Evolutionary conservation across 1,140 invertebrate species (phyloP).

Genomic region (Sipha flava): DNA sequence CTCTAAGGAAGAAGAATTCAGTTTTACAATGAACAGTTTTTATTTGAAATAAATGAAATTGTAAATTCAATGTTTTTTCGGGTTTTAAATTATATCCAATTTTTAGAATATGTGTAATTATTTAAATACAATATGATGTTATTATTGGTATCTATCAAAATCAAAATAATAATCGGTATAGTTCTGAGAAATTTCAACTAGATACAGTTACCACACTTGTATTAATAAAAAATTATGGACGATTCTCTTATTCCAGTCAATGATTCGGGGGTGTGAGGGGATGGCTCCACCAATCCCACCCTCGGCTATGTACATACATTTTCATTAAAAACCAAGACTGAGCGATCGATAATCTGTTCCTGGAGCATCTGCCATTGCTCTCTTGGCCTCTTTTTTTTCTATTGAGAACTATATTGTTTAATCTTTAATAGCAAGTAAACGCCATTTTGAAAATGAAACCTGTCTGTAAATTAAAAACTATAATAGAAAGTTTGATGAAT

Average conservation of each 20-base stretch:
- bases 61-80: too few species aligned
- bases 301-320: slow-evolving; percentile 20
- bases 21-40: too few species aligned
- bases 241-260: background rate
- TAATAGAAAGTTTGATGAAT: too few species aligned
- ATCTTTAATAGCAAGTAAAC: background rate
- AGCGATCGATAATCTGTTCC: slow-evolving; percentile 29
- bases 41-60: too few species aligned
- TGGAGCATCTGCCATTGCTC: slow-evolving; percentile 4
- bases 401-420: background rate
- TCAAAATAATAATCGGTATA: too few species aligned
- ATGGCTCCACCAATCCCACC: background rate
- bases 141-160: too few species aligned
- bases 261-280: background rate
- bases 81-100: too few species aligned
- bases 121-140: too few species aligned
- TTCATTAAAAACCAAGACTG: slow-evolving; percentile 31
- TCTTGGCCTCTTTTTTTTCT: slow-evolving; percentile 1
- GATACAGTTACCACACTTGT: slow-evolving; percentile 21
- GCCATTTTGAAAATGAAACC: background rate
- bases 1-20: too few species aligned
- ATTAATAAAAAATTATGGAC: slow-evolving; percentile 28
- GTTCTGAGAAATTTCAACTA: background rate
- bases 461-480: too few species aligned
- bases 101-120: too few species aligned